These are phyloP conservation scores for Hyposoter didymator DNA, from an alignment of 2,888 invertebrate genomes.

Conservation along the genomic window DNA sequence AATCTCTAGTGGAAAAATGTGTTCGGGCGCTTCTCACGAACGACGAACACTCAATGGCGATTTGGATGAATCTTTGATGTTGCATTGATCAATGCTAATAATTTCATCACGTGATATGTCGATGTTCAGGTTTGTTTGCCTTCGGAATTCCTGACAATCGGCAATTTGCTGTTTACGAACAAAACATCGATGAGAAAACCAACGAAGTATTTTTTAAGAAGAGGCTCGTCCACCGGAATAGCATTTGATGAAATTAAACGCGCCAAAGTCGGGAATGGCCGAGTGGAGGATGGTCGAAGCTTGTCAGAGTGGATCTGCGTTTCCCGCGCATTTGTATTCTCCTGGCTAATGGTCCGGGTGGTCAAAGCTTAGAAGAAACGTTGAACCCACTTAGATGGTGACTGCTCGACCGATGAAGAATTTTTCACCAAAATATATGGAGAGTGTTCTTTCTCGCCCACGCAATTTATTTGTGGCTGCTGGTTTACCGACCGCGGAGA, in stretches of 20 bases:
- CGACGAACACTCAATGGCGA: too few species aligned
- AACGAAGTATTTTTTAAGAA: not conserved
- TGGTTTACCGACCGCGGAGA: conserved; percentile 65
- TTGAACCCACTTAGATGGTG: conserved; percentile 51
- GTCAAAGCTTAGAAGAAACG: conserved; percentile 43
- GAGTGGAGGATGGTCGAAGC: conserved; percentile 63
- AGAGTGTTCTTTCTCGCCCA: conserved; percentile 11
- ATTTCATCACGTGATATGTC: too few species aligned
- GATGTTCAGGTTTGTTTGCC: too few species aligned
- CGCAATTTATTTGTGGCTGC: conserved; percentile 59
- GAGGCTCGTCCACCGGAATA: too few species aligned
- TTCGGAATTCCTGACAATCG: too few species aligned
- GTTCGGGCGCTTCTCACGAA: too few species aligned
- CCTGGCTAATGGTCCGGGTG: conserved; percentile 9
- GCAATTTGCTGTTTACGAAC: too few species aligned
- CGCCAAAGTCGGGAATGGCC: conserved; percentile 35
- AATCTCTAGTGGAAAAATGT: not conserved
- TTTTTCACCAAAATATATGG: conserved; percentile 37
- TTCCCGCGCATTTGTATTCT: conserved; percentile 60
- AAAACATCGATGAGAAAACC: not conserved
- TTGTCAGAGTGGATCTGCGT: conserved; percentile 10
- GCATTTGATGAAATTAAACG: conserved; percentile 4
- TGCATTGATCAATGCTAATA: too few species aligned
- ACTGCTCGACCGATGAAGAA: conserved; percentile 62
- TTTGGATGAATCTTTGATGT: too few species aligned